These are phyloP conservation scores for Lumbricus terrestris DNA, from an alignment of 2,888 invertebrate genomes.

Conservation along the genomic window DNA sequence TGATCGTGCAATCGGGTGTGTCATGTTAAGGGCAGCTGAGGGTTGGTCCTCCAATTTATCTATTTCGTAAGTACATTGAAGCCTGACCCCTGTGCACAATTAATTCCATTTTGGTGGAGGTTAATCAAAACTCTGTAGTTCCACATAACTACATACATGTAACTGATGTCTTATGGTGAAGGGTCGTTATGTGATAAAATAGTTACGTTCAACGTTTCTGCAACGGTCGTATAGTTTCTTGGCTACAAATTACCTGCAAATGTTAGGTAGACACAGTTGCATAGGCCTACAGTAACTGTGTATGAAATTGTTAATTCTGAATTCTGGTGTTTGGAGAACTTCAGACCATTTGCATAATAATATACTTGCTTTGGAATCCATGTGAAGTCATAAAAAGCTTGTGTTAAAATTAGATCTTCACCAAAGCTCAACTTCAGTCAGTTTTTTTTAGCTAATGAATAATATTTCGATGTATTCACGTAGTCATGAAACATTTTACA, in stretches of 20 bases:
- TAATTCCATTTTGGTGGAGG: background rate
- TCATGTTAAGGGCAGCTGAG: background rate
- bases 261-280: background rate
- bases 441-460: background rate
- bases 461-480: background rate
- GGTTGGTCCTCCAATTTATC: too few species aligned
- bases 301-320: background rate
- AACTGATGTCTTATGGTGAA: too few species aligned
- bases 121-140: background rate
- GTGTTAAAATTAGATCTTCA: background rate
- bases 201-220: background rate
- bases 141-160: background rate
- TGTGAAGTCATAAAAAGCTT: background rate
- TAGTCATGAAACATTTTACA: background rate
- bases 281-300: background rate
- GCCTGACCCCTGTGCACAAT: background rate
- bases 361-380: background rate
- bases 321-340: background rate
- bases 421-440: too few species aligned
- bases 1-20: background rate
- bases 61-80: background rate
- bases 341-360: background rate
- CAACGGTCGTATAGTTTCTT: too few species aligned
- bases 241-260: too few species aligned
- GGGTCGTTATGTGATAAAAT: background rate